Evolutionary conservation across 2,797 vertebrate species (phyloP).

Genomic region (Pygocentrus nattereri): DNA sequence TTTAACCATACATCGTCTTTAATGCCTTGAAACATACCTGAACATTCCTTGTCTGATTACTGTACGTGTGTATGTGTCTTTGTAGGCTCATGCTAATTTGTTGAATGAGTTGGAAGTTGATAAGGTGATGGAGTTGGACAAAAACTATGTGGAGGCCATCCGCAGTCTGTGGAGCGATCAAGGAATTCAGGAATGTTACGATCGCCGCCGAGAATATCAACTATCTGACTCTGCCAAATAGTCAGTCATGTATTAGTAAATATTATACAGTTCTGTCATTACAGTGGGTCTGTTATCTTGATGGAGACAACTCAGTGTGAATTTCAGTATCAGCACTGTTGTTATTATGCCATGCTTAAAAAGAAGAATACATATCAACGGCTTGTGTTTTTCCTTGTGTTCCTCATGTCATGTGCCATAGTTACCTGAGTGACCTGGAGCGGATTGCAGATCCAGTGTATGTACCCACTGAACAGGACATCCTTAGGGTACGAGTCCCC

Average conservation of each 20-base stretch:
- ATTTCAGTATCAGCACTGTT: background rate
- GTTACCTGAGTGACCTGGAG: slow-evolving; percentile 86
- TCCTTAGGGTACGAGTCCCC: slow-evolving; percentile 86
- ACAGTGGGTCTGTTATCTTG: background rate
- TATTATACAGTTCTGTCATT: background rate
- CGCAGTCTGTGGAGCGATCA: slow-evolving; percentile 83
- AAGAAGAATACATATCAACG: no score
- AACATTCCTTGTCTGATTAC: slow-evolving; percentile 20
- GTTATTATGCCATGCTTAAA: background rate
- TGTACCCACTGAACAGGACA: slow-evolving; percentile 86
- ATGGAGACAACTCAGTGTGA: background rate
- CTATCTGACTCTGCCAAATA: slow-evolving; percentile 61
- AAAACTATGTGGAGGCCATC: slow-evolving; percentile 74
- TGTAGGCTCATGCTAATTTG: slow-evolving; percentile 75
- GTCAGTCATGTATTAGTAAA: slow-evolving; percentile 44
- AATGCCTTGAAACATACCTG: background rate
- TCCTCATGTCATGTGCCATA: slow-evolving; percentile 56
- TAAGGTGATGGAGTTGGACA: slow-evolving; percentile 77
- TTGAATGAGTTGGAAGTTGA: slow-evolving; percentile 86
- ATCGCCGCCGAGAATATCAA: slow-evolving; percentile 74
- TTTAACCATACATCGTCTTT: slow-evolving; percentile 6
- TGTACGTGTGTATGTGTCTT: slow-evolving; percentile 36
- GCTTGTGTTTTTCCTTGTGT: background rate
- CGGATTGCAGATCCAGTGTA: slow-evolving; percentile 79
- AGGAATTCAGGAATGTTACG: slow-evolving; percentile 85